Percentiles rank a stretch among this genome's conserved stretches.
phyloP scores from a whole-genome alignment of 2,888 invertebrate species.

The Cylloceria caligata region DNA sequence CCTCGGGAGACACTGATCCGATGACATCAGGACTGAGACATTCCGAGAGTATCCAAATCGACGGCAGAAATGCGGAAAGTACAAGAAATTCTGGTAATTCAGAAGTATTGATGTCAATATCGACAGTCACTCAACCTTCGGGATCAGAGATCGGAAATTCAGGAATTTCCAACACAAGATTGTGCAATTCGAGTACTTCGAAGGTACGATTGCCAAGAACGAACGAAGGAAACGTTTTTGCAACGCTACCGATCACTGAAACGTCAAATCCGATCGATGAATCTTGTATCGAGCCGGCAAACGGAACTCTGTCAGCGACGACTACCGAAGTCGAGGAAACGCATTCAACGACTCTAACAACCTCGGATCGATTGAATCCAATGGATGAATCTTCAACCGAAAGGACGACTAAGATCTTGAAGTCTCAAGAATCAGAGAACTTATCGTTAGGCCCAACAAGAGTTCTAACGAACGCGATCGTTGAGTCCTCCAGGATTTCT shows the following conservation, averaged over 20 bases:
- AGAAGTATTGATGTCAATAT: background rate
- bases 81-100: background rate
- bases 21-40: background rate
- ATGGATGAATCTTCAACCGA: background rate
- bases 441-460: slow-evolving; percentile 5
- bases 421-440: slow-evolving; percentile 8
- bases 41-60: background rate
- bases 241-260: background rate
- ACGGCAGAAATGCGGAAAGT: background rate
- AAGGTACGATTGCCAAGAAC: background rate
- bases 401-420: background rate
- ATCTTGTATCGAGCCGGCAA: background rate
- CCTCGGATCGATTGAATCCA: background rate
- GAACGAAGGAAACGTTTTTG: background rate
- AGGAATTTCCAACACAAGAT: background rate
- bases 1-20: background rate
- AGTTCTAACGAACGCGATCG: background rate
- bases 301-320: background rate
- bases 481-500: background rate
- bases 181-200: background rate
- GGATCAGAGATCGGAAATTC: background rate
- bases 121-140: background rate
- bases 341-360: background rate
- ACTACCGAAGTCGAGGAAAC: background rate
- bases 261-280: slow-evolving; percentile 25